Evolutionary conservation across 2,113 vertebrate species (phyloP), one percentile per base, ranked within the genome.

Genomic region (Heterocephalus glaber): DNA sequence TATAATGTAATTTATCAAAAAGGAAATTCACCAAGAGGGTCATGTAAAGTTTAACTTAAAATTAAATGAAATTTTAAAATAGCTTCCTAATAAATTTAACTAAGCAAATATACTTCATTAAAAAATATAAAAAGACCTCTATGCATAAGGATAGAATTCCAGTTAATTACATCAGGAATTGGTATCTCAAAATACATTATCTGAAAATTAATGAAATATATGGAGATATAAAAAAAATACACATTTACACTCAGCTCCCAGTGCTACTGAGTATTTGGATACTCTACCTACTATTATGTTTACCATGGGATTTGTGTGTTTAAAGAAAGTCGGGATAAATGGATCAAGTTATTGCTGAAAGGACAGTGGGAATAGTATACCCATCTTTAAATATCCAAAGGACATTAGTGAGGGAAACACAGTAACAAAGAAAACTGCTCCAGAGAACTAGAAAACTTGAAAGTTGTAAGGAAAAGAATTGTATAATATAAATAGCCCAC

Each of bases 61-160:
- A 91, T 85, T 97, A 92, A 94, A 89, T 9, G 26, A 72, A 82
- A 83, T 83, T 95, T 30, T 65, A 83, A 97, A 96, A 83, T 61
- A 82, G 38, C 17, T 52, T 86, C 41, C 28, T 76, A 81, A 93
- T 38, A 80, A 84, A 90, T 20, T 54, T 85, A 93, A 47, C 65
- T 58, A 94, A 90, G 38, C 4, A 96, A 82, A 76, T 81, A 47
- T 7, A 90, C 8, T 33, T 70, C 24, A 86, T 68, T 60, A 86
- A 63, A 47, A 92, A 72, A 86, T 83, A 92, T 4, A 19, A 38
- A 93, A 82, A 77, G 28, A 81, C 2, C 20, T 82, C 22, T 77
- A 6, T 72, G 12, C 54, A 93, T 65, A 83, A 89, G 63, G 17
- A 61, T 30, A 96, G 1, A 92, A 68, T 88, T 88, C 8, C 13